These are phyloP conservation scores for Capricornis sumatraensis DNA, from an alignment of 2,113 vertebrate species.

Conservation along the genomic window DNA sequence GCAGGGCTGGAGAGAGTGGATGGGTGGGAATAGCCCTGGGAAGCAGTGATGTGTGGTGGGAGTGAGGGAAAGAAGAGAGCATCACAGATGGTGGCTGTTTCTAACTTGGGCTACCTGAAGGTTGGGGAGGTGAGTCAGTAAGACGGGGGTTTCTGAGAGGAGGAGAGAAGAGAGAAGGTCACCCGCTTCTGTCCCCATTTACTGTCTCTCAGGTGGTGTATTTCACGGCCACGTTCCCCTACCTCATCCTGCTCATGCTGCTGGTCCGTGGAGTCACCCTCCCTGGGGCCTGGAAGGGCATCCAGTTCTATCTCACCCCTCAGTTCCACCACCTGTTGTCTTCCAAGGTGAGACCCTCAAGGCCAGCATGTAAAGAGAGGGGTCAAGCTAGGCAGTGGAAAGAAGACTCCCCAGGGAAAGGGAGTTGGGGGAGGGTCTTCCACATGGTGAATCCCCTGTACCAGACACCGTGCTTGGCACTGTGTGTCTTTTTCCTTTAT, in stretches of 20 bases:
- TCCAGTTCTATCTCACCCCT: constrained; percentile 86
- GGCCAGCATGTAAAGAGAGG: neutral
- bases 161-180: rapidly evolving
- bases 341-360: constrained; percentile 80
- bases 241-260: constrained; percentile 87
- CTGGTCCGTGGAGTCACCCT: constrained; percentile 85
- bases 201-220: constrained; percentile 81
- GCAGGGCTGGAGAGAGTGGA: neutral
- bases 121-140: neutral
- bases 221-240: constrained; percentile 87
- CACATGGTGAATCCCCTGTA: rapidly evolving
- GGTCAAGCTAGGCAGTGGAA: neutral
- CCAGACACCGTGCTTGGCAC: neutral
- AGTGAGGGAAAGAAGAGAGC: neutral
- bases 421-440: neutral
- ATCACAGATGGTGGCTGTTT: neutral
- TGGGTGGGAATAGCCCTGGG: neutral
- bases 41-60: neutral
- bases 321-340: constrained; percentile 85
- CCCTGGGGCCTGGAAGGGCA: constrained; percentile 86
- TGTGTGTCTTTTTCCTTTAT: neutral
- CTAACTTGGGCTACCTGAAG: neutral
- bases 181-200: neutral
- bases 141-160: neutral
- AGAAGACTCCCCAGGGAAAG: too few relatives aligned